Base-by-base conservation (phyloP, 2,888 invertebrate species). In the Mactromeris polynyma region DNA sequence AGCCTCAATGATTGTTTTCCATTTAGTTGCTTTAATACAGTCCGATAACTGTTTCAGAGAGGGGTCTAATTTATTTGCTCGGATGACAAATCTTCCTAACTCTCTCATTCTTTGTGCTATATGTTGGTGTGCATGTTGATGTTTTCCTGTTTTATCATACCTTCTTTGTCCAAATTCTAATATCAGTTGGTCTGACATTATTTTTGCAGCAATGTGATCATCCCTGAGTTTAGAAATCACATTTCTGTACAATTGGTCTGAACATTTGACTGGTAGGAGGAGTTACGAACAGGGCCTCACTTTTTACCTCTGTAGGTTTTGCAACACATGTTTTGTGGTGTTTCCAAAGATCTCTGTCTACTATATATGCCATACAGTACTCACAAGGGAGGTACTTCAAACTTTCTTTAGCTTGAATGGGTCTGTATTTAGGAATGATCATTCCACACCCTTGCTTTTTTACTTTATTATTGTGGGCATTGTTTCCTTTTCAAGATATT, bases 381-480 rank as follows among this genome's bases (percentile, higher is more conserved):
- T 83, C 80, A 83, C 88, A 90, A n/a, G 88, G 86, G 4, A 90
- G n/a, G n/a, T 85, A 85, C 19, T 81, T 77, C 33, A 19, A 54
- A n/a, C 9, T 51, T 9, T 69, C 80, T 46, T 85, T 54, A 9
- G 79, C 81, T 54, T 88, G 46, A n/a, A 40, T 85, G 4, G 33
- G 77, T 58, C 90, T 69, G 31, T 88, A 88, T 69, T 90, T 88
- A 46, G 86, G 86, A n/a, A 90, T 88, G 4, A 90, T 21, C 54
- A 38, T 33, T 4, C 83, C 90, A 36, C 31, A 36, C 42, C 81
- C 83, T 77, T 83, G 88, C 46, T 81, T 21, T 33, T 80, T 58
- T 9, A 86, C 81, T 31, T 69, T 81, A n/a, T 31, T 38, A 38
- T 90, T 90, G 31, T 90, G 81, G 7, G 33, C 11, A 77, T 73